Evolutionary conservation across 2,888 invertebrate genomes (phyloP), one percentile per base, ranked within the genome.

Genomic region (Diarsia dahlii): DNA sequence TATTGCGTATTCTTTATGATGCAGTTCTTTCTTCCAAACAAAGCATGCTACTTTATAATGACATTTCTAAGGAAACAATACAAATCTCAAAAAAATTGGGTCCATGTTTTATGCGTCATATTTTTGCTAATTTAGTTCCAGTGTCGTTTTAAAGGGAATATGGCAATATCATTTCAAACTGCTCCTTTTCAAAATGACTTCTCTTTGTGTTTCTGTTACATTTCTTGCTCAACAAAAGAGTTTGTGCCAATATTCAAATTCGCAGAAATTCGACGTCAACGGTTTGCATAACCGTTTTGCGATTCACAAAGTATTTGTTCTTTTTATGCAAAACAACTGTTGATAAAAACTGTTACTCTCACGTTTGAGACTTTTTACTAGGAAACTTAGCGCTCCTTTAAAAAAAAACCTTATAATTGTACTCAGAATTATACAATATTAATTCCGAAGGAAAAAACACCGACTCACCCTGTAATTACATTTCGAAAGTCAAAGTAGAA

Each of bases 241-340:
- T 92, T 93, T 90, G 87, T 86, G 88, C 88, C 90, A 91, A 93
- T 94, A 94, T 95, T 93, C 90, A 93, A 94, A 94, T 96, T 95
- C 95, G 92, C 85, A 92, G 96, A 95, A 95, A 84, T 87, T 73
- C 86, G 78, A 75, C 76, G 76, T 88, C 86, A 86, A 87, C 82
- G 78, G 88, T 90, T 95, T 93, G 92, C 94, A 89, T 92, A 93
- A 95, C 93, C 90, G 91, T 94, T 92, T 83, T 74, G 54, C 80
- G 68, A 92, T 88, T 66, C 86, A 88, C 73, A 82, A 85, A 80
- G 71, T 88, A 76, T 86, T 85, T 90, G 86, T 85, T 87, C 80
- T 83, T 69, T 72, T 78, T 82, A 84, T 78, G 77, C 65, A 83
- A 79, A 78, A 80, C 58, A 74, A 78, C 74, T 60, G 60, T 56